phyloP scores from a whole-genome alignment of 2,797 vertebrate genomes.

The Cryptoprocta ferox region DNA sequence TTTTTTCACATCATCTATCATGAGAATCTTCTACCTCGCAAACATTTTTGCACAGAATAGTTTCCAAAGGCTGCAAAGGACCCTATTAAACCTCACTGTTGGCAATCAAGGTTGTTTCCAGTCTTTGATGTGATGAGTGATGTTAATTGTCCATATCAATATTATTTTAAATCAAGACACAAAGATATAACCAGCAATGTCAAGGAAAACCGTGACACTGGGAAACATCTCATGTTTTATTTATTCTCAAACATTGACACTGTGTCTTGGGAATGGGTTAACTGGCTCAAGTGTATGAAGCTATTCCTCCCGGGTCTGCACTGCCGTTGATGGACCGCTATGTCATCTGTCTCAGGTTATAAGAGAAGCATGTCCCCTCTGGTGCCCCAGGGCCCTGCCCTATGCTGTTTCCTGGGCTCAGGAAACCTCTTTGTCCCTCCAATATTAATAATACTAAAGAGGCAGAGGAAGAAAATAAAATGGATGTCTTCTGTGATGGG shows the following conservation, averaged over 20 bases:
- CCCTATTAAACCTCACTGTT: background rate
- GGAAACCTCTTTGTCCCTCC: constrained; percentile 9
- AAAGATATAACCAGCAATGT: background rate
- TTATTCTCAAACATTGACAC: background rate
- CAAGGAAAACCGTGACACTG: background rate
- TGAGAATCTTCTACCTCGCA: background rate
- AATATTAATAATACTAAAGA: constrained; percentile 23
- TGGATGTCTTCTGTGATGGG: background rate
- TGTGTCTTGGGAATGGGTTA: background rate
- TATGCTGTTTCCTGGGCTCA: background rate
- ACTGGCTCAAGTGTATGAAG: background rate
- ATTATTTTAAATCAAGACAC: constrained; percentile 17
- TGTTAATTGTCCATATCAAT: background rate
- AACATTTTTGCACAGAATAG: background rate
- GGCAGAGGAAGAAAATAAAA: background rate
- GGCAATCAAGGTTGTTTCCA: background rate
- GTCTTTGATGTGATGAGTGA: background rate
- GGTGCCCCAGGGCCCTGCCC: background rate
- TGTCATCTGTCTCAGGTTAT: background rate
- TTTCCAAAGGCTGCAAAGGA: background rate
- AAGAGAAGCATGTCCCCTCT: background rate
- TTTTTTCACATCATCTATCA: background rate
- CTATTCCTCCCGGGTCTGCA: background rate
- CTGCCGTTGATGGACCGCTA: background rate
- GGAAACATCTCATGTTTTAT: background rate